A percentile compares a stretch with the other conserved stretches of the same genome.
Evolutionary conservation across 2,797 vertebrate genomes (phyloP).

Genomic region (Tympanoctomys barrerae): DNA sequence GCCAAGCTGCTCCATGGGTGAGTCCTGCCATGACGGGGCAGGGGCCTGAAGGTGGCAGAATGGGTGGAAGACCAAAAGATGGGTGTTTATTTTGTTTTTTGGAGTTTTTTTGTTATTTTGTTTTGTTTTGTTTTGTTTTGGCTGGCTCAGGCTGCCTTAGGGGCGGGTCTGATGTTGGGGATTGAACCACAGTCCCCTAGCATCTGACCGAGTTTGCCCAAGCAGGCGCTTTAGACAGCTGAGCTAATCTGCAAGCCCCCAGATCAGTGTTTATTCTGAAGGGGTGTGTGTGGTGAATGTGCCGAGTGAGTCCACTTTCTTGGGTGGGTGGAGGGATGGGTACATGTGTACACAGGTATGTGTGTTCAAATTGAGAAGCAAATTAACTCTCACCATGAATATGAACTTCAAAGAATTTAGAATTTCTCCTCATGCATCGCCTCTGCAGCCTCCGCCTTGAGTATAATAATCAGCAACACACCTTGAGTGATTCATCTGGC

Average conservation of each 20-base stretch:
- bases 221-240: no score
- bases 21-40: conserved; percentile 60
- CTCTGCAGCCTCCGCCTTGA: background rate
- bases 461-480: background rate
- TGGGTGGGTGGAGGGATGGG: background rate
- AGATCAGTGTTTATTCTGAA: background rate
- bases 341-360: background rate
- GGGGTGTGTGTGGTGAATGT: background rate
- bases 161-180: no score
- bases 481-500: background rate
- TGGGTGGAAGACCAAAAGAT: background rate
- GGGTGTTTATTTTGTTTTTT: background rate
- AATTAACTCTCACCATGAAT: background rate
- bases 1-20: conserved; percentile 82
- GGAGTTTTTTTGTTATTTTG: no score
- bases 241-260: no score
- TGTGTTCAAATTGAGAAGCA: background rate
- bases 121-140: no score
- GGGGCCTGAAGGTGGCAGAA: background rate
- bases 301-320: background rate
- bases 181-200: no score
- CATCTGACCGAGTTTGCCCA: no score
- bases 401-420: background rate
- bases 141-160: no score
- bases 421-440: background rate